Evolutionary conservation across 2,888 invertebrate genomes (phyloP).

Genomic region (Lingula anatina): DNA sequence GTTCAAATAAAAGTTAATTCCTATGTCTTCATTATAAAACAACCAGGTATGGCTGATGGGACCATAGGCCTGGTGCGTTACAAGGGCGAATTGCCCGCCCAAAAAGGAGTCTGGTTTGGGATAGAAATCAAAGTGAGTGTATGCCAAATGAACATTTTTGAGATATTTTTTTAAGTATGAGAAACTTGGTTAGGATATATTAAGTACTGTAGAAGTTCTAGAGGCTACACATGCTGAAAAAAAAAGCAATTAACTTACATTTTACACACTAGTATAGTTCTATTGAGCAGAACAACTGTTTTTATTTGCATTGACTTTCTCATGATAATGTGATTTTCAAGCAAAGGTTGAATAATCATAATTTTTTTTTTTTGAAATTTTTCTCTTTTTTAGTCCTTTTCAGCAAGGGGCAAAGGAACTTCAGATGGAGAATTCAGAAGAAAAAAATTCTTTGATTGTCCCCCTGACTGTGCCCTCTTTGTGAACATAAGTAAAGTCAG

Average conservation of each 20-base stretch:
- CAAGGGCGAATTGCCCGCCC: slow-evolving; percentile 16
- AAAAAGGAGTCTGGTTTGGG: slow-evolving; percentile 37
- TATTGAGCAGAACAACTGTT: too few relatives aligned
- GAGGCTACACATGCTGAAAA: too few relatives aligned
- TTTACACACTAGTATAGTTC: too few relatives aligned
- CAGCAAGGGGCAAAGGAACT: slow-evolving; percentile 25
- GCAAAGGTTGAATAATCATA: not conserved
- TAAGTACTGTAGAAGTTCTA: too few relatives aligned
- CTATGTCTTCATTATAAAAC: slow-evolving; percentile 22
- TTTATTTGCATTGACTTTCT: too few relatives aligned
- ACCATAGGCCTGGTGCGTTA: slow-evolving; percentile 25
- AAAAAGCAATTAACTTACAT: too few relatives aligned
- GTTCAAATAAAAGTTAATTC: slow-evolving; percentile 21
- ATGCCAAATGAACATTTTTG: too few relatives aligned
- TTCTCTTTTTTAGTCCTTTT: slow-evolving; percentile 4
- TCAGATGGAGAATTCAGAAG: slow-evolving; percentile 29
- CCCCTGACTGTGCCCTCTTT: slow-evolving; percentile 27
- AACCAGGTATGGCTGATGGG: slow-evolving; percentile 23
- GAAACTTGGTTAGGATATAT: not conserved
- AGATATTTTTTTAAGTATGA: too few relatives aligned
- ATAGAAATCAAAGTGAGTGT: slow-evolving; percentile 30
- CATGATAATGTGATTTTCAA: too few relatives aligned
- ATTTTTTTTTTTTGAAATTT: not conserved
- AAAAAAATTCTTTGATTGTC: slow-evolving; percentile 23
- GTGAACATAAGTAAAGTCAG: slow-evolving; percentile 28